Base-by-base conservation (phyloP, 2,797 vertebrate species). In the Merluccius polli region DNA sequence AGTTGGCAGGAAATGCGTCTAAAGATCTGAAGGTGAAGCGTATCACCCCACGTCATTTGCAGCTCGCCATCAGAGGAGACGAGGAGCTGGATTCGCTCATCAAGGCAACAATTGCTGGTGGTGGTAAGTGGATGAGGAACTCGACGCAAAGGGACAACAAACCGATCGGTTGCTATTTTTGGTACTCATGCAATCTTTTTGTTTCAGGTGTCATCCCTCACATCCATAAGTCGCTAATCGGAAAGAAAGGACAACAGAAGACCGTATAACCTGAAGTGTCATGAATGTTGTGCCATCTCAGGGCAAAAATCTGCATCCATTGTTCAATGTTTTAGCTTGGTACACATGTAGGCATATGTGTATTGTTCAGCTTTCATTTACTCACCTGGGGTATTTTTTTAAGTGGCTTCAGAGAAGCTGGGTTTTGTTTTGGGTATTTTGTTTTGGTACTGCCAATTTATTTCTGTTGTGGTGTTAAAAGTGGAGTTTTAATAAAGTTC, bases 211-310 rank as follows among this genome's bases (percentile, higher is more conserved):
- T 95, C 72, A 95, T 95, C 73, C 94, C 94, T 0, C 94, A 95
- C 85, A 95, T 95, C 82, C 94, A 95, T 87, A 95, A 95, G 81
- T 95, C 94, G 75, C 90, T 95, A 78, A 95, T 95, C 35, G 94
- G 94, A 73, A 95, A 95, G 90, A 95, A 95, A 81, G 94, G 94
- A 75, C 94, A 95, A 75, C 94, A 95, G 92, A 95, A 95, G 88
- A 94, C 94, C 0, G 94, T 95, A 88, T 95, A 93, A 93, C 82
- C 69, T 77, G 77, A 65, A 83, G 79, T 76, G 82, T 82, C 79
- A 78, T 70, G 71, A 68, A 24, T 16, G 79, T 76, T n/a, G 79
- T 81, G 81, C 82, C 83, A 89, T 91, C 89, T 94, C 90, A 87
- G 90, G 91, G 92, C 79, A 77, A 85, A 76, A 16, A 72, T 90